Evolutionary conservation across 2,888 invertebrate genomes (phyloP).

Genomic region (Agrilus mali): DNA sequence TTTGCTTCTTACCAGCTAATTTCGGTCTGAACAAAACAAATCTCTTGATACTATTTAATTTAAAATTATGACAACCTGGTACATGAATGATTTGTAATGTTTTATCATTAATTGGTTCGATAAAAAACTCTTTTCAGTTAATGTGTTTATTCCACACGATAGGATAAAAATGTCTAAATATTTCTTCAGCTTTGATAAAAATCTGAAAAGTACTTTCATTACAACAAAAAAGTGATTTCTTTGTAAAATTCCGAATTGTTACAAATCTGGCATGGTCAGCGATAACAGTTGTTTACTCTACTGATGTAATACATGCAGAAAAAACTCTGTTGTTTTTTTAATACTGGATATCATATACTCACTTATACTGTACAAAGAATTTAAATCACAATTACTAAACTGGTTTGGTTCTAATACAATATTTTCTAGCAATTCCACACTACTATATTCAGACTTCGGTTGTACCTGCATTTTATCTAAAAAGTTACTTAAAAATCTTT

Average conservation of each 20-base stretch:
- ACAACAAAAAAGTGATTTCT: conserved; percentile 2
- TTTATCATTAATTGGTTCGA: not conserved
- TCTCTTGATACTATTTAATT: not conserved
- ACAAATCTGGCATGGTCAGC: not conserved
- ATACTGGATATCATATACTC: not conserved
- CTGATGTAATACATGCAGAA: not conserved
- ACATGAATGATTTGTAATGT: not conserved
- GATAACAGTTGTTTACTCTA: conserved; percentile 1
- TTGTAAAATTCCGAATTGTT: conserved; percentile 1
- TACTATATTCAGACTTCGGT: not conserved
- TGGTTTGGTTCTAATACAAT: not conserved
- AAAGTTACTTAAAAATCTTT: not conserved
- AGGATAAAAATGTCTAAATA: conserved; percentile 1
- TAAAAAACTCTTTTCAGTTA: not conserved
- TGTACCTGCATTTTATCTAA: not conserved
- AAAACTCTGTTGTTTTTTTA: not conserved
- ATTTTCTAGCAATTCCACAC: not conserved
- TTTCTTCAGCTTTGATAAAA: not conserved
- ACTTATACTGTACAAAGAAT: conserved; percentile 1
- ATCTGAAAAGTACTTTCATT: not conserved
- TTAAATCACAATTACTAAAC: not conserved
- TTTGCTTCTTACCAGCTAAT: not conserved
- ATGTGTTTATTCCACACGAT: not conserved
- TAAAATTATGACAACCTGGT: not conserved
- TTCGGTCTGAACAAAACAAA: not conserved